Evolutionary conservation across 2,113 vertebrate genomes (phyloP).

Genomic region (Phasianus colchicus): DNA sequence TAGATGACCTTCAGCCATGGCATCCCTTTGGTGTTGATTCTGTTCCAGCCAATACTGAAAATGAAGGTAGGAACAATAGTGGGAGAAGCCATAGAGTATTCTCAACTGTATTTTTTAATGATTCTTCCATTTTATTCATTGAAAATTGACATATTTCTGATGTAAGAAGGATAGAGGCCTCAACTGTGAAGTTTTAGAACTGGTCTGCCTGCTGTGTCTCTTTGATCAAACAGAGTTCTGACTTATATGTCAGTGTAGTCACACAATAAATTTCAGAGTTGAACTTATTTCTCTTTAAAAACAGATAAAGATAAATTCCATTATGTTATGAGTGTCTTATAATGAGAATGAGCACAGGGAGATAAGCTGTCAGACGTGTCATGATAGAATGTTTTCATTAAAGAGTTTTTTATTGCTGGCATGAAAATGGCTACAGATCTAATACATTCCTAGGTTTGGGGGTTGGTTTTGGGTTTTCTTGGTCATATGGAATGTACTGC

Average conservation of each 20-base stretch:
- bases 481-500: neutral
- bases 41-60: conserved; percentile 95
- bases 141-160: neutral
- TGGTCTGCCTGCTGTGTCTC: neutral
- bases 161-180: neutral
- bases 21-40: conserved; percentile 93
- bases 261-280: neutral
- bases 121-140: neutral
- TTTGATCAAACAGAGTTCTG: neutral
- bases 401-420: neutral
- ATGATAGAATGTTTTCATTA: neutral
- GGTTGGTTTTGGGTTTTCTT: neutral
- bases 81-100: neutral
- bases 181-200: neutral
- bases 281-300: neutral
- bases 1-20: conserved; percentile 91
- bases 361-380: neutral
- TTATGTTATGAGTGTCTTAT: neutral
- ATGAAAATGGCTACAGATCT: neutral
- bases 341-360: neutral
- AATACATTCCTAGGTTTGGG: neutral
- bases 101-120: neutral
- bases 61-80: conserved; percentile 84
- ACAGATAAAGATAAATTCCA: neutral
- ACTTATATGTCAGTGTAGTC: neutral